phyloP scores from a whole-genome alignment of 2,797 vertebrate species.

The Brotula barbata region DNA sequence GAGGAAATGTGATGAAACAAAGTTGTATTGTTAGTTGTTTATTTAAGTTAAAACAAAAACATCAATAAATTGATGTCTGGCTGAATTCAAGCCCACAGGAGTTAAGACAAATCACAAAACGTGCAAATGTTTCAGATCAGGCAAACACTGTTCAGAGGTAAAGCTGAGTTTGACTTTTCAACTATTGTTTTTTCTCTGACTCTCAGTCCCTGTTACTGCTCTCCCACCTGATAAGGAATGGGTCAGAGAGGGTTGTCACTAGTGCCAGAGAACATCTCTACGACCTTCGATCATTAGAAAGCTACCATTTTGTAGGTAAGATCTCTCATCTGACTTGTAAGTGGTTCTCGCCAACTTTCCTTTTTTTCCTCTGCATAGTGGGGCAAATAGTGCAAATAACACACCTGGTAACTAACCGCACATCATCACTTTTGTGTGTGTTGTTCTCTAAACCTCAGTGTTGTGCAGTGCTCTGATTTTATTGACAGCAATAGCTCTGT shows the following conservation, averaged over 20 bases:
- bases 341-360: conserved; percentile 69
- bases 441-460: conserved; percentile 17
- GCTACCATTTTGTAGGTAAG: conserved; percentile 98
- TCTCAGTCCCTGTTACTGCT: conserved; percentile 93
- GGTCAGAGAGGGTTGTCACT: conserved; percentile 98
- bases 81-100: too few species aligned
- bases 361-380: background rate
- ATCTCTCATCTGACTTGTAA: too few species aligned
- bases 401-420: background rate
- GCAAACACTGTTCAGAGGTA: too few species aligned
- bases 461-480: conserved; percentile 22
- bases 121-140: too few species aligned
- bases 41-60: too few species aligned
- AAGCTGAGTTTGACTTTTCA: background rate
- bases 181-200: conserved; percentile 45
- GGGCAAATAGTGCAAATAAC: background rate
- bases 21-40: too few species aligned
- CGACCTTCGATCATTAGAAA: conserved; percentile 98
- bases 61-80: too few species aligned
- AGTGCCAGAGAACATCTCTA: conserved; percentile 99
- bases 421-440: conserved; percentile 28
- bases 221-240: conserved; percentile 98
- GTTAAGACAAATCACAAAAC: too few species aligned
- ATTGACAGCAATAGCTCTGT: conserved; percentile 46
- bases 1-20: too few species aligned